Base-by-base conservation (phyloP, 2,888 invertebrate genomes). In the Stictocephala bisonia region DNA sequence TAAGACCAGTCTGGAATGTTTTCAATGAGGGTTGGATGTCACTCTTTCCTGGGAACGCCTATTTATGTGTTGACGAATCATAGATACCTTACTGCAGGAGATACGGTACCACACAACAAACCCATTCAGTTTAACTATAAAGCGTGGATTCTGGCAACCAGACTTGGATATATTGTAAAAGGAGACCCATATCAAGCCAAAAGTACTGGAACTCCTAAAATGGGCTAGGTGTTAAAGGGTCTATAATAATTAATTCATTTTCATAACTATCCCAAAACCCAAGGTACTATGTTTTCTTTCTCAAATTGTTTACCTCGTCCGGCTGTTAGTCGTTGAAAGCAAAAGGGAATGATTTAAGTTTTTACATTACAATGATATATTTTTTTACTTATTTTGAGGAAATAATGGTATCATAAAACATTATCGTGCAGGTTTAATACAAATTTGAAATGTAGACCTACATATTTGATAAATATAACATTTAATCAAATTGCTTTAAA, bases 61-160 rank as follows among this genome's bases (percentile, higher is more conserved):
- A 72, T 35, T n/a, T 76, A 41, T 27, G 48, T 22, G 48, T 72
- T 20, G 76, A 77, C 69, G 76, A 74, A 67, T 72, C 75, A 20
- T 76, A 76, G 74, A 71, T 76, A 27, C 77, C 77, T 27, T 77
- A 77, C 27, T 75, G 70, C 74, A 77, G 78, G 7, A 71, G 70
- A 50, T 60, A 75, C 60, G 53, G 48, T 20, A 51, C 71, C 6
- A 77, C 76, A 60, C 75, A 74, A 58, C 75, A 75, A 76, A 31
- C 76, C 72, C 13, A 77, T 77, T n/a, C 27, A 48, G n/a, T 74
- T 60, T 60, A 64, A 68, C 6, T 75, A 74, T 50, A 75, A 75
- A 72, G 24, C 74, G n/a, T 75, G 75, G 70, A 70, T 67, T 35
- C 41, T 72, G 50, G 73, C 71, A 35, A 71, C 76, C 18, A 60